Evolutionary conservation across 1,140 invertebrate species (phyloP).

Genomic region (Dreissena rostriformis): DNA sequence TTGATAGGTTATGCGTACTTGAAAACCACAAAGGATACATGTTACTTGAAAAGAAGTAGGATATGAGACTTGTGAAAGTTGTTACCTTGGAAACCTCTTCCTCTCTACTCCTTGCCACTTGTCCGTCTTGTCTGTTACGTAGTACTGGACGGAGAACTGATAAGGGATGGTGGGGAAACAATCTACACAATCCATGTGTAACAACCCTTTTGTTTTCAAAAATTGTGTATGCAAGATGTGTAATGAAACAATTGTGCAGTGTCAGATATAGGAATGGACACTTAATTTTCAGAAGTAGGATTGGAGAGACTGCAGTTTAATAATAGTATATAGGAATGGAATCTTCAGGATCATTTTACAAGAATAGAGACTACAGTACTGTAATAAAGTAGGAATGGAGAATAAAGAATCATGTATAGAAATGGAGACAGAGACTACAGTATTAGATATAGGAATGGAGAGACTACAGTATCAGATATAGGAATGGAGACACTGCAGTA

Average conservation of each 20-base stretch:
- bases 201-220: background rate
- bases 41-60: too few species aligned
- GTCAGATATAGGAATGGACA: background rate
- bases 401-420: background rate
- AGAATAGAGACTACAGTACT: background rate
- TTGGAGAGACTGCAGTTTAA: background rate
- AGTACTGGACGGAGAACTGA: conserved; percentile 76
- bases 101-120: conserved; percentile 73
- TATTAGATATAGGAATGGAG: background rate
- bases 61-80: too few species aligned
- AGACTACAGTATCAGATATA: background rate
- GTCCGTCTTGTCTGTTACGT: conserved; percentile 65
- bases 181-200: background rate
- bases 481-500: background rate
- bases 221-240: background rate
- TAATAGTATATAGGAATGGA: background rate
- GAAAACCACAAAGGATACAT: too few species aligned
- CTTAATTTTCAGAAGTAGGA: background rate
- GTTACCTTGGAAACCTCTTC: background rate
- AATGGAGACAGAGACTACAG: background rate
- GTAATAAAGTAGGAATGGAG: too few species aligned
- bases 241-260: background rate
- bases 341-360: background rate
- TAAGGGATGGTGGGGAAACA: conserved; percentile 70
- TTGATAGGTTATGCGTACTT: too few species aligned